Conservation (phyloP, 2,113 vertebrate genomes). For the Oenanthe melanoleuca region DNA sequence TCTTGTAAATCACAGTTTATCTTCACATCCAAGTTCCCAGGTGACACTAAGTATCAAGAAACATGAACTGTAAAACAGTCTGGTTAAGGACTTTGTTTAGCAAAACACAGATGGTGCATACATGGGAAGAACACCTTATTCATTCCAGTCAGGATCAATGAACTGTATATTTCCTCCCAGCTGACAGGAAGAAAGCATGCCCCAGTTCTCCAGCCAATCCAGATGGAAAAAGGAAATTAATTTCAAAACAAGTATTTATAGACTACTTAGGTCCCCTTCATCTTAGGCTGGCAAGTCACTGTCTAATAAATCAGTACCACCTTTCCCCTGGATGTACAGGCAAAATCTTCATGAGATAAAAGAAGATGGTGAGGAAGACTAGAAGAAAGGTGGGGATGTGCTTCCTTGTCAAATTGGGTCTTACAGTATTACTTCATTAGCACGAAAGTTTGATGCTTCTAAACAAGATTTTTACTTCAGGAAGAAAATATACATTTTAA, state of each 20-base stretch:
- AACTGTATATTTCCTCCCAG: not conserved
- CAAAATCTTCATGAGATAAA: not conserved
- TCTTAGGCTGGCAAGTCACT: not conserved
- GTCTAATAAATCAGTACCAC: not conserved
- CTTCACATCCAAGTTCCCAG: not conserved
- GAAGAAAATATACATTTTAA: accelerated
- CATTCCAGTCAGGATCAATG: not conserved
- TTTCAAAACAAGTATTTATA: not conserved
- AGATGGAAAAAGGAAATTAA: not conserved
- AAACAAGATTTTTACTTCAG: not conserved
- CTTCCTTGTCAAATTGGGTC: not conserved
- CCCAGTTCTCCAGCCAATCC: not conserved
- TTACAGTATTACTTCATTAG: not conserved
- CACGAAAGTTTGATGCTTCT: not conserved
- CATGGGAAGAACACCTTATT: not conserved
- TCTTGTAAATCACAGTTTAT: not conserved
- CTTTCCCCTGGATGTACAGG: not conserved
- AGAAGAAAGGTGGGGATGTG: not conserved
- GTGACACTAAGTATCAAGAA: not conserved
- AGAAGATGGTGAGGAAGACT: not conserved
- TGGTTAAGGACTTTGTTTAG: not conserved
- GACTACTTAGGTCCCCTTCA: not conserved
- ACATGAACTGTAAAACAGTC: not conserved
- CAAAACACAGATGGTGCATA: accelerated
- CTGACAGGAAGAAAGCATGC: not conserved